Evolutionary conservation across 1,140 invertebrate species (phyloP), one percentile per base, ranked within the genome.

Genomic region (Vanessa tameamea): DNA sequence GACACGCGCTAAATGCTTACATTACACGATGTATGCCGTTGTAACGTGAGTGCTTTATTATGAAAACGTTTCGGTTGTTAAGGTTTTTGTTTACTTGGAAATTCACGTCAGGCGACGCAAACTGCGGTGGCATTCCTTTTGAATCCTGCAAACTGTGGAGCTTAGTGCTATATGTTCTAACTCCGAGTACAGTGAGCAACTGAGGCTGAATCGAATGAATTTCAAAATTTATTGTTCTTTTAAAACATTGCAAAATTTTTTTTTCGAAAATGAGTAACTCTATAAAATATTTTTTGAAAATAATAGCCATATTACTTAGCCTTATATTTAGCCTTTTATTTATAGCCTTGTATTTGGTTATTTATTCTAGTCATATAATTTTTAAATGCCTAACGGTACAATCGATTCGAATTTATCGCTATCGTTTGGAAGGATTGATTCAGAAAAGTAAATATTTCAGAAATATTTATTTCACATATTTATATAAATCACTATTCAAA

Each of bases 31-130:
- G 51, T 69, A 50, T 47, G 23, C 16, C 59, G 12, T 48, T 23
- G 57, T 37, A 64, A 70, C 57, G 48, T 63, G 69, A 55, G 20
- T 61, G 69, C 59, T 64, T 71, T 71, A 64, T 71, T 71, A 71
- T 71, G 64, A 67, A 57, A 73, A 26, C 55, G 64, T 67, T 73
- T 73, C 47, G 43, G 31, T 53, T 73, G 69, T 72, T 65, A 72
- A 65, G 69, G 69, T 72, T 72, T 72, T 72, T 72, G 69, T 72
- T 72, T 72, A 72, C 69, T 72, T 72, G 65, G 63, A 72, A 64
- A 72, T 72, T 72, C 69, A 72, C 69, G 64, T 72, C 69, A 72
- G 69, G 48, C 67, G 67, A 69, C 67, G 55, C 67, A 37, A 64
- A 72, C 69, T 71, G 63, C 26, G 61, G 69, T 72, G 69, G 61